Percentiles rank a stretch among this genome's conserved stretches.
These are phyloP conservation scores for Hypena proboscidalis DNA, from an alignment of 2,888 invertebrate species.

Conservation along the genomic window DNA sequence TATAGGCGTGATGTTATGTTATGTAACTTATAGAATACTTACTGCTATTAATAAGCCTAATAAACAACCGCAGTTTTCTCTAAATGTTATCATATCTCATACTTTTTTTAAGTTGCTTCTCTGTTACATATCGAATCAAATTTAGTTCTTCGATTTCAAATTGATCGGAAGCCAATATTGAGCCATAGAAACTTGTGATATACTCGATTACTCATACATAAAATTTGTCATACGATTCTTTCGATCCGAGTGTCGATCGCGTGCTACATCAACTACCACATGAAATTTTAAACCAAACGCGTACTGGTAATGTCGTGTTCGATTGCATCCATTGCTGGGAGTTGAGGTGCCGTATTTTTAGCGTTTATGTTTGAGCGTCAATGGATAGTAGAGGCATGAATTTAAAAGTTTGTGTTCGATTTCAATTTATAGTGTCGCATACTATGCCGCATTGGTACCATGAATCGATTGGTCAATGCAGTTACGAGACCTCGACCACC, in stretches of 20 bases:
- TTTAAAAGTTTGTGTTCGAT: constrained; percentile 58
- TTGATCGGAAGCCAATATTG: constrained; percentile 55
- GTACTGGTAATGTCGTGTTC: constrained; percentile 36
- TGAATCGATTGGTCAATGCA: constrained; percentile 82
- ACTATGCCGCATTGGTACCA: constrained; percentile 75
- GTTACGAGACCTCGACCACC: constrained; percentile 78
- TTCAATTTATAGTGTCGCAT: constrained; percentile 73
- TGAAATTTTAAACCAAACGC: constrained; percentile 35
- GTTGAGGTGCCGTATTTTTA: constrained; percentile 1
- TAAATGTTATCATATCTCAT: no score
- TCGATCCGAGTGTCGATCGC: constrained; percentile 51
- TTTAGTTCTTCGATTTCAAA: constrained; percentile 21
- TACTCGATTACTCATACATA: constrained; percentile 50
- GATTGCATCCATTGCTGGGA: constrained; percentile 43
- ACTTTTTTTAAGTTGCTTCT: no score
- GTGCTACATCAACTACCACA: constrained; percentile 50
- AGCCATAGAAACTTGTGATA: constrained; percentile 50
- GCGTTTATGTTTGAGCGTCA: constrained; percentile 30
- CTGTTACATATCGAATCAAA: no score
- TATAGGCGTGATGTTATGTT: no score
- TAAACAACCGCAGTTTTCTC: constrained; percentile 16
- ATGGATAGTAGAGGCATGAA: constrained; percentile 46
- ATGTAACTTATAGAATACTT: constrained; percentile 34
- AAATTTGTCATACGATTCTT: constrained; percentile 61
- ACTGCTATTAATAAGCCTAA: constrained; percentile 22